Base-by-base conservation (phyloP, 1,140 invertebrate species). In the Drosophila biarmipes region DNA sequence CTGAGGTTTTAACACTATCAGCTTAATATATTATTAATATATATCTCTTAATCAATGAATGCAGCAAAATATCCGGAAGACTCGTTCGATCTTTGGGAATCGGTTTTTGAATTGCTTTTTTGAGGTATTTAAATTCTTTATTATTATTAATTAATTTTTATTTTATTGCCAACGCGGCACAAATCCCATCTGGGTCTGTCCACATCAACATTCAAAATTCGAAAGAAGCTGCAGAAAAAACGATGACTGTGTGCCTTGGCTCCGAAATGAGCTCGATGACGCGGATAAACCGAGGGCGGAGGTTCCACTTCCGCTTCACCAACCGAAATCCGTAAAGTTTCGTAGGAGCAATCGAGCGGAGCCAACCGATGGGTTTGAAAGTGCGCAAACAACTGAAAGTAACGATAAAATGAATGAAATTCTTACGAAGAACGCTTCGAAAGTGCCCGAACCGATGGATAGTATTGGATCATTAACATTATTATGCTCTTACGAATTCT, bases 231-330 rank as follows among this genome's bases (percentile, higher is more conserved):
- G 58, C 24, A 24, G 15, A 55, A 48, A 43, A 76, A 61, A 42
- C 40, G 63, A 57, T 75, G 61, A 76, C 77, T 68, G 80, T 87
- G 82, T 87, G 82, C 74, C 69, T 52, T 87, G 82, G 62, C 69
- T 86, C 42, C 45, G 58, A 82, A 86, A 86, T 86, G 82, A 86
- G 82, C 48, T 37, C 37, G 21, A 52, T 38, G 72, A 52, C 72
- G 73, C 75, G 71, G 73, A 21, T 21, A 21, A 21, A 21, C 21
- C 21, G 21, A 21, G 21, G 4, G 4, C 4, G 21, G 21, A 4
- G 21, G 21, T 21, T 21, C 21, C 4, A 21, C 21, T 21, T 21
- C 21, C 21, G 21, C 4, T 21, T 1, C 21, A 21, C 21, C 1
- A 21, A 21, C 21, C 21, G 21, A 21, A 4, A 21, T 21, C 21